Base-by-base conservation (phyloP, 2,888 invertebrate species). In the Strigamia crassipes region DNA sequence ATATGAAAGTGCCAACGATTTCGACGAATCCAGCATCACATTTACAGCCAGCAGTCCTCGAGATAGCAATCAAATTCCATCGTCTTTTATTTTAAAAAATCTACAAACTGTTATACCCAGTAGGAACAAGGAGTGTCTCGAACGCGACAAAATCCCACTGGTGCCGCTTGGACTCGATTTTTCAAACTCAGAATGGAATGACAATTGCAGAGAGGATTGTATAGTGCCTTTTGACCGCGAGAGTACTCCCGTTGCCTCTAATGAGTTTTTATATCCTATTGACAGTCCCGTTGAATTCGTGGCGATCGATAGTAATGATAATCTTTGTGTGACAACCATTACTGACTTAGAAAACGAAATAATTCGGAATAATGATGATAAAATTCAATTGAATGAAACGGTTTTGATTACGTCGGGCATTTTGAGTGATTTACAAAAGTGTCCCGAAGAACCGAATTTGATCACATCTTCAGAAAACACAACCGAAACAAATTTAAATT, bases 1-100 rank as follows among this genome's bases (percentile, higher is more conserved):
- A 31, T 81, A 81, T 41, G 81, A 81, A 77, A 81, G 81, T 77
- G 81, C 81, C 41, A 77, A 23, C 10, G 81, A 81, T 27, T 46
- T 21, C 21, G 81, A 77, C 12, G 81, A 73, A 21, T 23, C 61
- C 8, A 23, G 61, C 23, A 23, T 61, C 21, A 18, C 9, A 1
- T 61, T 61, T 61, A 18, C 61, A 61, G 51, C 51, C 51, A 61
- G 61, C 12, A 61, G 61, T 21, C 61, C 61, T 61, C 61, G 61
- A 1, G 21, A 61, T 21, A 12, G 23, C 13, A 61, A 12, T 23
- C 5, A 23, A 12, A 61, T 61, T 23, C 61, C 61, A 61, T 1
- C 61, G 61, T 21, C 61, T 21, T n/a, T 61, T 18, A 0, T 61
- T 61, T 61, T 61, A 12, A 61, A 23, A 9, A 61, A 61, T 23